These are phyloP conservation scores for Tolmerus cingulatus DNA, from an alignment of 2,888 invertebrate genomes.

Conservation along the genomic window DNA sequence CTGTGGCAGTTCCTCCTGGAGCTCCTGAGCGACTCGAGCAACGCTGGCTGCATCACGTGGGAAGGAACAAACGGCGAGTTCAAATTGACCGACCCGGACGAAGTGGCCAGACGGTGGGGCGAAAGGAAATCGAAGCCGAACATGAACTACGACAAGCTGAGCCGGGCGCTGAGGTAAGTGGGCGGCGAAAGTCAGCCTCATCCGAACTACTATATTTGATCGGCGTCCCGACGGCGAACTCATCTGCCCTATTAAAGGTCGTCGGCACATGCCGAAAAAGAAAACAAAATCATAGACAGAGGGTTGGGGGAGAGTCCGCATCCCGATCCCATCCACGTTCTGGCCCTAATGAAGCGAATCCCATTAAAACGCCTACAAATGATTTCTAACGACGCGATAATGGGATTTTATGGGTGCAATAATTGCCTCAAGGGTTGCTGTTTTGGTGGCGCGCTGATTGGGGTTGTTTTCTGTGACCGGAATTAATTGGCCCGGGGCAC, in stretches of 20 bases:
- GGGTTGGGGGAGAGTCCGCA: neutral
- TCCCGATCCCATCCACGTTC: neutral
- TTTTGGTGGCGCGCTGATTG: slow-evolving; percentile 33
- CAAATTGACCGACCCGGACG: slow-evolving; percentile 98
- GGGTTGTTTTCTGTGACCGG: slow-evolving; percentile 45
- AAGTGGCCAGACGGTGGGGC: slow-evolving; percentile 98
- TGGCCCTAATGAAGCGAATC: slow-evolving; percentile 48
- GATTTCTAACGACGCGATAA: slow-evolving; percentile 49
- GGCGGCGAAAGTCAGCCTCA: neutral
- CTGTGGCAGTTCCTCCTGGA: slow-evolving; percentile 99
- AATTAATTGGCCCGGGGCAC: slow-evolving; percentile 15
- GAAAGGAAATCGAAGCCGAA: slow-evolving; percentile 99
- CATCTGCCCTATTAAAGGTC: neutral
- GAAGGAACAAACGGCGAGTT: slow-evolving; percentile 98
- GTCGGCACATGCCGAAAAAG: neutral
- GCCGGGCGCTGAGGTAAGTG: slow-evolving; percentile 89
- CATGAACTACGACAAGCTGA: slow-evolving; percentile 99
- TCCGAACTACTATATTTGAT: neutral
- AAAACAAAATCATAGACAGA: neutral
- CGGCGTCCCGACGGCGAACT: neutral
- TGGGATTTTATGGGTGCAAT: slow-evolving; percentile 47
- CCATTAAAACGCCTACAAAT: slow-evolving; percentile 51
- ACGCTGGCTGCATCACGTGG: slow-evolving; percentile 98
- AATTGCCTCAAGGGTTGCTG: slow-evolving; percentile 47
- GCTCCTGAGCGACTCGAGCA: slow-evolving; percentile 92